A percentile compares a stretch with the other conserved stretches of the same genome.
phyloP scores from a whole-genome alignment of 2,113 vertebrate genomes.

The Leucopsar rothschildi region DNA sequence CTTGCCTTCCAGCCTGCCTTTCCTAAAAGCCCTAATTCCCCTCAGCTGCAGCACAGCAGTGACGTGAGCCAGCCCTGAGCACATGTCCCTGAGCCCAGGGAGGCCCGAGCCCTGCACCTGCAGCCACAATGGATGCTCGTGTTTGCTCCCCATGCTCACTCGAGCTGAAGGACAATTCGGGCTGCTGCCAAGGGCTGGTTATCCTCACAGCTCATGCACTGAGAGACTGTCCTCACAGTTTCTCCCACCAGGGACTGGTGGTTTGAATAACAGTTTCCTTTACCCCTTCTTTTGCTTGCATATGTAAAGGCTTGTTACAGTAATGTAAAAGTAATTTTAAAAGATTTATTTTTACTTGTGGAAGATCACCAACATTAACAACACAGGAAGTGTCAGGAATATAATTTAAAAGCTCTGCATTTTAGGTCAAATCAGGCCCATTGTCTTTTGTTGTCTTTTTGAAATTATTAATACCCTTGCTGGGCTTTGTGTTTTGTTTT shows the following conservation, averaged over 20 bases:
- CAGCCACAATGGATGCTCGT: not conserved
- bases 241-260: not conserved
- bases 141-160: not conserved
- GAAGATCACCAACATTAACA: not conserved
- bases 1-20: not conserved
- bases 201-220: not conserved
- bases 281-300: not conserved
- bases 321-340: not conserved
- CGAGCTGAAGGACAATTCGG: not conserved
- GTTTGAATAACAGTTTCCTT: not conserved
- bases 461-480: not conserved
- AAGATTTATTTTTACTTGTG: not conserved
- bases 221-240: not conserved
- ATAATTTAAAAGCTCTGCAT: not conserved
- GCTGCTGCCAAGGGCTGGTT: not conserved
- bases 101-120: not conserved
- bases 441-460: not conserved
- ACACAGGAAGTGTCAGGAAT: not conserved
- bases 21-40: not conserved
- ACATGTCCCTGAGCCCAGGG: not conserved
- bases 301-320: not conserved
- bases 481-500: not conserved
- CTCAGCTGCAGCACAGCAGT: not conserved
- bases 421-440: not conserved
- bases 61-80: not conserved